Evolutionary conservation across 1,140 invertebrate genomes (phyloP).

Genomic region (Rhagoletis zephyria): DNA sequence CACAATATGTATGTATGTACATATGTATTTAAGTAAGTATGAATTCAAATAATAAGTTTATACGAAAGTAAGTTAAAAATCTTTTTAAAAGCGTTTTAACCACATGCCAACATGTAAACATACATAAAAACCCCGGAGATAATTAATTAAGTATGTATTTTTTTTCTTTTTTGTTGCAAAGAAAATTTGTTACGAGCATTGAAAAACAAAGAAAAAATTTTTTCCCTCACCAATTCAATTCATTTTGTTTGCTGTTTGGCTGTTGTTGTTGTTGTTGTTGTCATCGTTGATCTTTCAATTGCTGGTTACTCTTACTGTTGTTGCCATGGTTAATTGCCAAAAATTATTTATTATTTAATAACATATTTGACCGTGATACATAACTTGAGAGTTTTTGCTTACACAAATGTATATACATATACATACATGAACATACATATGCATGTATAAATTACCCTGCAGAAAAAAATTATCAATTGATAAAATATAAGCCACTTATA

Average conservation of each 20-base stretch:
- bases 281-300: background rate
- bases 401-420: background rate
- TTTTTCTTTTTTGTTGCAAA: conserved; percentile 4
- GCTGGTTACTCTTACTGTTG: background rate
- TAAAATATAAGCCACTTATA: too few relatives aligned
- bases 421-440: conserved; percentile 20
- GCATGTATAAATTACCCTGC: background rate
- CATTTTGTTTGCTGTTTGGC: background rate
- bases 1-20: background rate
- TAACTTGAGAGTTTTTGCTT: conserved; percentile 4
- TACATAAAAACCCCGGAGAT: conserved; percentile 33
- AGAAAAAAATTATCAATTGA: too few relatives aligned
- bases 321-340: conserved; percentile 31
- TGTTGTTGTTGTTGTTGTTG: conserved; percentile 20
- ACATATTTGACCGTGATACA: conserved; percentile 50
- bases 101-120: conserved; percentile 12
- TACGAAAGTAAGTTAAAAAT: conserved; percentile 2
- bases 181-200: conserved; percentile 32
- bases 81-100: background rate
- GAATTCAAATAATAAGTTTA: background rate
- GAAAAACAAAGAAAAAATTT: background rate
- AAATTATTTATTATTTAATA: conserved; percentile 51
- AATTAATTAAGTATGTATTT: conserved; percentile 36
- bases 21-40: background rate
- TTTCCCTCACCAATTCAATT: background rate